Percentiles rank a stretch among this genome's conserved stretches.
Conservation (phyloP, 2,113 vertebrate species). For the Ceyx melanurus region DNA sequence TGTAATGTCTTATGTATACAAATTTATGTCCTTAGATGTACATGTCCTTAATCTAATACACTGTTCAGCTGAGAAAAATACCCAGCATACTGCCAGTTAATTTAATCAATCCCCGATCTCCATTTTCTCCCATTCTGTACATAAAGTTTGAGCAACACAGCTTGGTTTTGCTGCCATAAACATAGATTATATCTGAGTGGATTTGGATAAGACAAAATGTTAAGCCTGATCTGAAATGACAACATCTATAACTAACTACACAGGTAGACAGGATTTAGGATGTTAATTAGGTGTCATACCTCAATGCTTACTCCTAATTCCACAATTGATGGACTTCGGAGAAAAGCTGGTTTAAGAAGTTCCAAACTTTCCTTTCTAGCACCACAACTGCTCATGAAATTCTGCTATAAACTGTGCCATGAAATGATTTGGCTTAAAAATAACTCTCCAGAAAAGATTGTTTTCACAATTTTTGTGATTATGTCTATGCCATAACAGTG, state of each 20-base stretch:
- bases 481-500: too few species aligned
- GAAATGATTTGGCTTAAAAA: not conserved
- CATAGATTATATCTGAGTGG: not conserved
- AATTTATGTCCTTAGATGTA: not conserved
- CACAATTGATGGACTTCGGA: not conserved
- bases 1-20: not conserved
- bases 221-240: constrained; percentile 1
- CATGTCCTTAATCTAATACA: not conserved
- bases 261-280: not conserved
- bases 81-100: not conserved
- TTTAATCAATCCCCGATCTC: not conserved
- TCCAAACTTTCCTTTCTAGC: not conserved
- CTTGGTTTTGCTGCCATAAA: not conserved
- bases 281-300: not conserved
- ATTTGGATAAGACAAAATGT: not conserved
- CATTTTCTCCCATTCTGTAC: not conserved
- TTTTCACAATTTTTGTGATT: not conserved
- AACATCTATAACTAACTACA: not conserved
- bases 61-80: not conserved
- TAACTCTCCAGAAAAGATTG: not conserved
- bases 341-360: not conserved
- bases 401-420: not conserved
- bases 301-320: not conserved
- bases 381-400: not conserved
- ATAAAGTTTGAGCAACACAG: not conserved